Conservation (phyloP, 30 jellyfish, hydroid and myxozoan genomes). For the Clytia hemisphaerica region DNA sequence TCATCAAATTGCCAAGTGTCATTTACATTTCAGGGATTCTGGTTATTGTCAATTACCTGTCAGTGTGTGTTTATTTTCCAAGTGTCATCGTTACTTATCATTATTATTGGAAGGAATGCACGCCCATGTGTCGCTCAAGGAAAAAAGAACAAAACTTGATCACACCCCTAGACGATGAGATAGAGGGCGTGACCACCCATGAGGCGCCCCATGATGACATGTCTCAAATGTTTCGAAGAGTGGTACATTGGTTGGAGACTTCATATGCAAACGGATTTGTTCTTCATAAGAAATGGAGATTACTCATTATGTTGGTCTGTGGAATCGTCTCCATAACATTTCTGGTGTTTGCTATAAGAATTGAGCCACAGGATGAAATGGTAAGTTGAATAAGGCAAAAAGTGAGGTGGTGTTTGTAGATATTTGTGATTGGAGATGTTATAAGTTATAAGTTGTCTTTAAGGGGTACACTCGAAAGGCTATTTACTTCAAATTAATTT, state of each 20-base stretch:
- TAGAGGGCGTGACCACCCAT: no score
- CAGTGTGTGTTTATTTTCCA: slow-evolving; percentile 88
- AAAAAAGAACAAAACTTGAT: neutral
- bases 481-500: no score
- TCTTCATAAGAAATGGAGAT: slow-evolving; percentile 55
- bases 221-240: slow-evolving; percentile 45
- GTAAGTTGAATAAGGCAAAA: slow-evolving; percentile 48
- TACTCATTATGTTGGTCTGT: slow-evolving; percentile 47
- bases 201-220: slow-evolving; percentile 36
- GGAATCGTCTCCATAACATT: slow-evolving; percentile 33
- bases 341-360: slow-evolving; percentile 68
- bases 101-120: slow-evolving; percentile 54
- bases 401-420: no score
- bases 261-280: slow-evolving; percentile 62
- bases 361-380: slow-evolving; percentile 84
- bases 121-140: neutral
- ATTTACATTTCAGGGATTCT: slow-evolving; percentile 64
- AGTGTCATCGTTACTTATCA: slow-evolving; percentile 85
- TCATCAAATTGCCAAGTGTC: neutral
- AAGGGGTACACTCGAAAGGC: no score
- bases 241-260: slow-evolving; percentile 78
- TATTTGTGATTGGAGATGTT: no score
- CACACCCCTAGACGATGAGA: neutral
- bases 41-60: slow-evolving; percentile 70
- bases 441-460: no score